Conservation (phyloP, 2,113 vertebrate species). For the Euleptes europaea region DNA sequence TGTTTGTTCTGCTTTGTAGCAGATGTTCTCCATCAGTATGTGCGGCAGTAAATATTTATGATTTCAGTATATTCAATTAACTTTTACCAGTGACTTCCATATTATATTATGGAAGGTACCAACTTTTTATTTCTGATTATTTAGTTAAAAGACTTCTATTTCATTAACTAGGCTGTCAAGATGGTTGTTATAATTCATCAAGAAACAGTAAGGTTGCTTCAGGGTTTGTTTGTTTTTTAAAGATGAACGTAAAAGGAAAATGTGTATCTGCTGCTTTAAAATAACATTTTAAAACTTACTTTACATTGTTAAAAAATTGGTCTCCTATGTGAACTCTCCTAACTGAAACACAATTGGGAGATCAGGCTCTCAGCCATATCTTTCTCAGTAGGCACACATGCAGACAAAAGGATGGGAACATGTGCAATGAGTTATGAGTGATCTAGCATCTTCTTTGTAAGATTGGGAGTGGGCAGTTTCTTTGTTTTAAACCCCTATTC, state of each 20-base stretch:
- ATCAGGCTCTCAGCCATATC: background rate
- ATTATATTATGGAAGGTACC: background rate
- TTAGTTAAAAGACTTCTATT: no score
- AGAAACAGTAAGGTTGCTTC: background rate
- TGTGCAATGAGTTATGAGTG: no score
- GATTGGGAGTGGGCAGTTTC: no score
- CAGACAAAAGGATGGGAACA: background rate
- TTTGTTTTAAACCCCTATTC: no score
- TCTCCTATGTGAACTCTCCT: no score
- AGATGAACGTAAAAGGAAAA: background rate
- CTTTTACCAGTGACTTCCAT: background rate
- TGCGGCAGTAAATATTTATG: background rate
- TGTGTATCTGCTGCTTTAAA: background rate
- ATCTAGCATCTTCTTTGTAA: no score
- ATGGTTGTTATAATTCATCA: conserved; percentile 5
- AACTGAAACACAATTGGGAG: no score
- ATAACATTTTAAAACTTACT: background rate
- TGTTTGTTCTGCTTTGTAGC: background rate
- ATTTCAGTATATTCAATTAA: background rate
- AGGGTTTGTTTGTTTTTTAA: background rate
- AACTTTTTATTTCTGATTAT: no score
- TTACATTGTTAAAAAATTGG: background rate
- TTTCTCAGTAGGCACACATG: accelerated
- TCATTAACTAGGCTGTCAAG: no score
- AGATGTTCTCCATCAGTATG: no score